phyloP scores from a whole-genome alignment of 1,140 invertebrate genomes.

The Meteorus sp. region DNA sequence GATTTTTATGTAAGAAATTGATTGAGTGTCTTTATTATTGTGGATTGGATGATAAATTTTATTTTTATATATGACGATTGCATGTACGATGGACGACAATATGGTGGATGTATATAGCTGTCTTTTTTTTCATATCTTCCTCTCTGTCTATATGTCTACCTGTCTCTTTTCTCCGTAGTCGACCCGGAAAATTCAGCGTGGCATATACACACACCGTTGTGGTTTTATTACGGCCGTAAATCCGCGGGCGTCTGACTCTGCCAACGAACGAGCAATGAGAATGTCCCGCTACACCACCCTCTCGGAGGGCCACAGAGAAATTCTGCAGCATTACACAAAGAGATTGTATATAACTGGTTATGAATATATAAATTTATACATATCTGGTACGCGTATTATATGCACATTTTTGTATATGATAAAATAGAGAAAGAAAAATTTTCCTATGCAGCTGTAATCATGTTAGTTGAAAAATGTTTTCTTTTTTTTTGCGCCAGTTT shows the following conservation, averaged over 20 bases:
- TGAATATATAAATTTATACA: background rate
- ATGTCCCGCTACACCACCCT: background rate
- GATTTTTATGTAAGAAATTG: too few species aligned
- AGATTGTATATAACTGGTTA: background rate
- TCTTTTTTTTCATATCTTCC: background rate
- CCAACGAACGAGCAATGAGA: slow-evolving; percentile 19
- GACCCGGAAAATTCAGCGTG: slow-evolving; percentile 12
- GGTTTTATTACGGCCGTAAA: slow-evolving; percentile 31
- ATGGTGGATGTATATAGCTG: background rate
- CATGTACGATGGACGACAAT: too few species aligned
- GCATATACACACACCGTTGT: too few species aligned
- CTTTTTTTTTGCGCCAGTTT: too few species aligned
- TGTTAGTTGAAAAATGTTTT: too few species aligned
- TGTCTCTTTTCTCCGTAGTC: background rate
- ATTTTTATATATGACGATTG: too few species aligned
- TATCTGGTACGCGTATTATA: background rate
- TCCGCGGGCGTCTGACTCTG: slow-evolving; percentile 26
- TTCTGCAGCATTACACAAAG: background rate
- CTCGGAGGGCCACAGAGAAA: background rate
- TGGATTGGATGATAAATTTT: too few species aligned
- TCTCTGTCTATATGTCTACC: background rate
- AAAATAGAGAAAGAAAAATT: too few species aligned
- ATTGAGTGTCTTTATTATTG: too few species aligned
- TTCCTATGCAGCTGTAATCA: too few species aligned
- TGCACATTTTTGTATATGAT: background rate